Evolutionary conservation across 2,888 invertebrate genomes (phyloP).

Genomic region (Zaprionus obscuricornis): DNA sequence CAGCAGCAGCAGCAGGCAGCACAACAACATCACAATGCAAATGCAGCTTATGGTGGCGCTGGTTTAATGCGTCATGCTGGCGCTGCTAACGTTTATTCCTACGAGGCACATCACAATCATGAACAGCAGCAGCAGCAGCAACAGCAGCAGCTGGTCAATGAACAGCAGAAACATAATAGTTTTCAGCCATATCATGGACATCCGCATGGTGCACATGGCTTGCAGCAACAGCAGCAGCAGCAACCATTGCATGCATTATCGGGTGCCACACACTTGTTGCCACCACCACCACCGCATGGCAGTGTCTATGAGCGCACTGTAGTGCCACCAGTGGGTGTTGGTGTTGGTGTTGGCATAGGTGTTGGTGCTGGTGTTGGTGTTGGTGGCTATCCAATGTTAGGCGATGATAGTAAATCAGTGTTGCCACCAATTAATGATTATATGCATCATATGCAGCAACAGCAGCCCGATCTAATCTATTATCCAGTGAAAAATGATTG

Average conservation of each 20-base stretch:
- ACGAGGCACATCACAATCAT: slow-evolving; percentile 70
- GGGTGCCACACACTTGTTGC: slow-evolving; percentile 65
- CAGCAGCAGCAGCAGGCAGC: slow-evolving; percentile 37
- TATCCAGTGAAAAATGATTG: slow-evolving; percentile 83
- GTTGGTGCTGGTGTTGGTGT: slow-evolving; percentile 55
- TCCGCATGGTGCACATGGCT: slow-evolving; percentile 60
- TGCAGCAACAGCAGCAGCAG: slow-evolving; percentile 42
- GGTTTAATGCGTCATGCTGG: slow-evolving; percentile 78
- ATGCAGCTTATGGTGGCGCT: slow-evolving; percentile 60
- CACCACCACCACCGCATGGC: slow-evolving; percentile 75
- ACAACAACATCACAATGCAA: slow-evolving; percentile 60
- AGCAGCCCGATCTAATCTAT: slow-evolving; percentile 82
- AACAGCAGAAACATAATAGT: slow-evolving; percentile 81
- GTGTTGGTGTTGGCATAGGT: slow-evolving; percentile 63
- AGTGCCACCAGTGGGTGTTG: slow-evolving; percentile 40
- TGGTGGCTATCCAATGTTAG: slow-evolving; percentile 72
- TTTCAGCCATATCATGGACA: slow-evolving; percentile 81
- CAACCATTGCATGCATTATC: slow-evolving; percentile 67
- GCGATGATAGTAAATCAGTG: slow-evolving; percentile 81
- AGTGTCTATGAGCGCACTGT: slow-evolving; percentile 78
- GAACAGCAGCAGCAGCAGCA: slow-evolving; percentile 66
- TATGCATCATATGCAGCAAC: slow-evolving; percentile 81
- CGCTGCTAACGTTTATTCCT: slow-evolving; percentile 60
- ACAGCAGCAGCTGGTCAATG: slow-evolving; percentile 57
- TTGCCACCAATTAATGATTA: slow-evolving; percentile 83